These are phyloP conservation scores for Nephrocerus scutellatus DNA, from an alignment of 2,888 invertebrate species.

Conservation along the genomic window DNA sequence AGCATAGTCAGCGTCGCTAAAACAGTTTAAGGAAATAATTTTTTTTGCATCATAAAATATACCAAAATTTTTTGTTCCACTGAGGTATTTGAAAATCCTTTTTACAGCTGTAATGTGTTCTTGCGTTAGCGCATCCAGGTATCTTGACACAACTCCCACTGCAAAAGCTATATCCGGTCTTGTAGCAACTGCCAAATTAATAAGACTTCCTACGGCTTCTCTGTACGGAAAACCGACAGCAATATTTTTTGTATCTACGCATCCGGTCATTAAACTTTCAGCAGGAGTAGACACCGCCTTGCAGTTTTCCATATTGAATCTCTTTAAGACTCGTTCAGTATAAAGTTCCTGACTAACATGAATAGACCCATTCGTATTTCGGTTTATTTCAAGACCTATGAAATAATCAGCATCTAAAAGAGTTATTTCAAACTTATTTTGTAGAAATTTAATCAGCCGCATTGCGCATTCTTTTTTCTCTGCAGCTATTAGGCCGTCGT, in stretches of 20 bases:
- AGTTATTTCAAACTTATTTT: conserved; percentile 4
- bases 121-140: too few species aligned
- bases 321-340: conserved; percentile 15
- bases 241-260: not conserved
- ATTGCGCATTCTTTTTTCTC: conserved; percentile 9
- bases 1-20: too few species aligned
- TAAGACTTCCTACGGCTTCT: conserved; percentile 22
- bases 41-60: too few species aligned
- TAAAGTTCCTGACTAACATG: conserved; percentile 18
- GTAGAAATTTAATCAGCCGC: conserved; percentile 9
- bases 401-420: not conserved
- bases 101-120: too few species aligned
- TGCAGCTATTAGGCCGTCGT: conserved; percentile 26
- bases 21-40: too few species aligned
- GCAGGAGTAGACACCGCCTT: conserved; percentile 20
- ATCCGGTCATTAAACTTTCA: conserved; percentile 12
- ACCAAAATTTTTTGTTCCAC: too few species aligned
- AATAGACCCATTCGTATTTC: conserved; percentile 14
- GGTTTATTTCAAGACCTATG: conserved; percentile 14
- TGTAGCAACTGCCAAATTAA: conserved; percentile 22
- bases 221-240: conserved; percentile 19
- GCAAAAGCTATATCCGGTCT: conserved; percentile 22
- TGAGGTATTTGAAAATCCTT: too few species aligned
- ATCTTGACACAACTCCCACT: conserved; percentile 14
- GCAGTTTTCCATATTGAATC: conserved; percentile 20